phyloP scores from a whole-genome alignment of 2,113 vertebrate species.

The Thalassarche chlororhynchos region DNA sequence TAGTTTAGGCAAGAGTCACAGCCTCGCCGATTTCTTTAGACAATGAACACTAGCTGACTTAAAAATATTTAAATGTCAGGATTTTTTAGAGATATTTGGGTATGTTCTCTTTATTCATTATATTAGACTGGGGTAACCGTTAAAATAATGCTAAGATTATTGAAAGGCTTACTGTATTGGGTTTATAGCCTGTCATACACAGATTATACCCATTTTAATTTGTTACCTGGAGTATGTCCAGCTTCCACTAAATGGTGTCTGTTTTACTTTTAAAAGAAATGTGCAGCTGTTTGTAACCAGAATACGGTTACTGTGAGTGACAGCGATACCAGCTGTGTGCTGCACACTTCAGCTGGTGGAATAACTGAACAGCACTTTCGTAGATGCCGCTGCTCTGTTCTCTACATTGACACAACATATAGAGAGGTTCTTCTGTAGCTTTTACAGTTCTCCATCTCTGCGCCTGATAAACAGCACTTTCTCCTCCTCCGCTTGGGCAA shows the following conservation, averaged over 20 bases:
- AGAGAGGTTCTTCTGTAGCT: not conserved
- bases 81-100: not conserved
- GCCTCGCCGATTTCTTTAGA: not conserved
- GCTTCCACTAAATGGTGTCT: not conserved
- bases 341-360: not conserved
- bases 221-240: conserved; percentile 9
- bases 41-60: not conserved
- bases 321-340: not conserved
- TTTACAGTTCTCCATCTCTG: not conserved
- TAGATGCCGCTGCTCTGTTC: not conserved
- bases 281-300: conserved; percentile 32
- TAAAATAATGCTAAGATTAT: not conserved
- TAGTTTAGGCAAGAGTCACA: not conserved
- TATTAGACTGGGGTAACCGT: not conserved
- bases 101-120: not conserved
- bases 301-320: not conserved
- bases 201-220: not conserved
- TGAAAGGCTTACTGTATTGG: not conserved
- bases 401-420: not conserved
- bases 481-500: not conserved
- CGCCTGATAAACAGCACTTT: not conserved
- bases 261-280: not conserved
- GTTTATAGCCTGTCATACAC: not conserved
- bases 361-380: not conserved
- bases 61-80: not conserved